Base-by-base conservation (phyloP, 92 coral and sea anemone species). In the Pocillopora meandrina region DNA sequence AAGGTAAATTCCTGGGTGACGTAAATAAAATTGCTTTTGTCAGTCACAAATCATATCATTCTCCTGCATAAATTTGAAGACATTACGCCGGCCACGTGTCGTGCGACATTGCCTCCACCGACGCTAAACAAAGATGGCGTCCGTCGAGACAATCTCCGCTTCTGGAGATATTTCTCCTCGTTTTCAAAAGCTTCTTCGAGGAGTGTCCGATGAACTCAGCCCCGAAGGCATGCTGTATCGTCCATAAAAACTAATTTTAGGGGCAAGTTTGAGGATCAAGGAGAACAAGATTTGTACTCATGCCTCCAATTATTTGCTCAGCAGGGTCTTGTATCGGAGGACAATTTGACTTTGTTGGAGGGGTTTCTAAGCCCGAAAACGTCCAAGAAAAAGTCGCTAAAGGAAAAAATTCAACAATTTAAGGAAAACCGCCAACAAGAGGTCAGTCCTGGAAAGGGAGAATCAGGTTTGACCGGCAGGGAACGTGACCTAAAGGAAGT, bases 311-410 rank as follows among this genome's bases (percentile, higher is more conserved):
- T 83, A 6, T 83, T 74, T 17, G 65, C 64, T 6, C 61, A 83
- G 16, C 87, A 83, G 26, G 87, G 87, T 15, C 56, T 74, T 47
- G 81, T 83, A 33, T 73, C 79, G 15, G 87, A 74, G 33, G 81
- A 74, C 87, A 83, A 83, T 34, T 35, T 83, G 5, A 57, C 81
- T 42, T 49, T 83, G 65, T 26, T 83, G 31, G 81, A 83, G 72
- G 62, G 52, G 80, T 73, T 72, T 83, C 63, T 80, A 1, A 16
- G 77, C 36, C 70, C 76, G 15, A 21, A 71, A 13, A 57, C 77
- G 35, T 70, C 77, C 31, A 83, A 75, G 34, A 83, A 61, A 42
- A 80, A 55, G 31, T 56, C 15, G 9, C 74, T 83, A 21, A 31
- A 74, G 61, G 58, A 34, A 74, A 71, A 81, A 56, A 71, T 81